Base-by-base conservation (phyloP, 2,113 vertebrate genomes). In the Pterophyllum scalare region DNA sequence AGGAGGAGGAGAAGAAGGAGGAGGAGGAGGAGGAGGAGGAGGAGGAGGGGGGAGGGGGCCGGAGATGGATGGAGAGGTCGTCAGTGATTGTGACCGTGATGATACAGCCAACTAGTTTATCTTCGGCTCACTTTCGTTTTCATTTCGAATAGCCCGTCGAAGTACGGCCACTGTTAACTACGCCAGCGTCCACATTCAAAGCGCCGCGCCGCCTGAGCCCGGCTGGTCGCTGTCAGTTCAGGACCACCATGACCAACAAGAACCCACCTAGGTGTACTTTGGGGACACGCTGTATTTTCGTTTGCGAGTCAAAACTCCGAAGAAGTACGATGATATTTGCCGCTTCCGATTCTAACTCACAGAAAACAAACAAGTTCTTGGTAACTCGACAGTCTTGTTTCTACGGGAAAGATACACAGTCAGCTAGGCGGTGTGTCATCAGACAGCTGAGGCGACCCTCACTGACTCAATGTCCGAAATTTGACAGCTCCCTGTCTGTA, bases 221-320 rank as follows among this genome's bases (percentile, higher is more conserved):
- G 78, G 17, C 59, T 9, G 67, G 93, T 94, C 94, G 94, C 94
- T 95, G 95, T 94, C 95, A 94, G 91, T 95, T 95, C 95, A 95
- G 94, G 91, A 95, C 94, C 93, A 93, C 87, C 90, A 62, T 35
- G 78, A 33, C 76, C 82, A 85, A 57, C 19, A 85, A 79, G 56
- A 83, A 80, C 85, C 65, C 83, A 28, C 49, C 17, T 38, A 61
- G 13, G 61, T 52, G 26, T 59, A 82, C 81, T 92, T 85, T 22
- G 8, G 1, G 79, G 31, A n/a, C 19, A 31, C 46, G 43, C 56
- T n/a, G 10, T 33, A 13, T 60, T 56, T 38, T 6, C 13, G n/a
- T 20, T 43, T 20, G 17, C 6, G 40, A 4, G 22, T 38, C n/a
- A 80, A 87, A 87, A 84, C 88, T 88, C 65, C 2, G 19, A 35